Percentiles rank a stretch among this genome's conserved stretches.
These are phyloP conservation scores for Eustalomyia histrio DNA, from an alignment of 2,888 invertebrate species.

Conservation along the genomic window DNA sequence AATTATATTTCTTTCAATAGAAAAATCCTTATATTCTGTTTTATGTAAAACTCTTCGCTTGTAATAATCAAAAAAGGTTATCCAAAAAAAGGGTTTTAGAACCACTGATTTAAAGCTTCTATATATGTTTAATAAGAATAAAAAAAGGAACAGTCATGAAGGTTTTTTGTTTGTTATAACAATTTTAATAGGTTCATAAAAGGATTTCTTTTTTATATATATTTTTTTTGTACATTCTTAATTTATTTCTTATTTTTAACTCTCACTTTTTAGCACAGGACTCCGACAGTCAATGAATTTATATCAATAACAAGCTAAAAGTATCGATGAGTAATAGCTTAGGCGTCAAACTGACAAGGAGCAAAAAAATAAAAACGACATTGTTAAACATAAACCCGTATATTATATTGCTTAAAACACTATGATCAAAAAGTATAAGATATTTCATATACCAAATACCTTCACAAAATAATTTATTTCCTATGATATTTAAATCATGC, in stretches of 20 bases:
- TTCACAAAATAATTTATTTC: too few relatives aligned
- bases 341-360: constrained; percentile 25
- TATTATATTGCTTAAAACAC: neutral
- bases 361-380: neutral
- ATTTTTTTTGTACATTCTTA: neutral
- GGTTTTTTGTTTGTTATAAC: neutral
- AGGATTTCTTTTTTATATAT: neutral
- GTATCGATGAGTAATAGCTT: constrained; percentile 42
- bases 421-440: neutral
- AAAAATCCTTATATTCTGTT: neutral
- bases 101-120: too few relatives aligned
- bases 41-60: too few relatives aligned
- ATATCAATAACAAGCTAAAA: constrained; percentile 1
- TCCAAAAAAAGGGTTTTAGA: too few relatives aligned
- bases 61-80: neutral
- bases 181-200: constrained; percentile 25
- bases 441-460: too few relatives aligned
- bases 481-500: too few relatives aligned
- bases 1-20: too few relatives aligned
- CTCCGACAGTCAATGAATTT: neutral
- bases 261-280: neutral
- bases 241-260: constrained; percentile 7
- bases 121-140: too few relatives aligned
- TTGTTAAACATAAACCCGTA: neutral
- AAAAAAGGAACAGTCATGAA: neutral